Conservation (phyloP, 2,888 invertebrate genomes). For the Aricia artaxerxes region DNA sequence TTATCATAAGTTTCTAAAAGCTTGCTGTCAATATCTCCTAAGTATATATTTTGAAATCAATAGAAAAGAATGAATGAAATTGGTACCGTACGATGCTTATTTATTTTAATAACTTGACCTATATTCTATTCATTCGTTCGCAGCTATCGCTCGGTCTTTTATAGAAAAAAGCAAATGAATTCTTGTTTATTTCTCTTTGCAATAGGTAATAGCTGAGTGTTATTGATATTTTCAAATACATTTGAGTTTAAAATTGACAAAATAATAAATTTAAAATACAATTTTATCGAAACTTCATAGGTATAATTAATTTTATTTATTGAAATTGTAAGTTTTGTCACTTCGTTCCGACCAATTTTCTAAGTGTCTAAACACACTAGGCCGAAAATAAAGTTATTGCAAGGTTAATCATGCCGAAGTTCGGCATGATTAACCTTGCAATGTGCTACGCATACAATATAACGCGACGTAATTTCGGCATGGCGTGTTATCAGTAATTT, state of each 20-base stretch:
- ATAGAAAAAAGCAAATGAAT: slow-evolving; percentile 24
- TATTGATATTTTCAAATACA: neutral
- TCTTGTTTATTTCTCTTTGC: slow-evolving; percentile 15
- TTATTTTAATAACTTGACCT: slow-evolving; percentile 38
- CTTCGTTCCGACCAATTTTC: no score
- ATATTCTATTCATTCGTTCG: slow-evolving; percentile 37
- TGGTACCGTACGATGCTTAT: slow-evolving; percentile 20
- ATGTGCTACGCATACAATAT: no score
- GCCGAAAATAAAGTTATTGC: no score
- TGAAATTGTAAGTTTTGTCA: no score
- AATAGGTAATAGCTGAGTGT: slow-evolving; percentile 4
- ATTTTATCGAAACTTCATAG: no score
- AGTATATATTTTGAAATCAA: neutral
- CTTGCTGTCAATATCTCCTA: neutral
- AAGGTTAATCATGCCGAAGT: no score
- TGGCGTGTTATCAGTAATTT: no score
- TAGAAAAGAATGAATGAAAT: slow-evolving; percentile 9
- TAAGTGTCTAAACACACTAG: no score
- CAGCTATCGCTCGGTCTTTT: neutral
- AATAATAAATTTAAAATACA: neutral
- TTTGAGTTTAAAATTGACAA: neutral
- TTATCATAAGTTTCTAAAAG: neutral
- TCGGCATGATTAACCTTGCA: no score
- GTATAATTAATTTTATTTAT: no score
- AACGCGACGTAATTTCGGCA: no score